These are phyloP conservation scores for Mastomys coucha DNA, from an alignment of 2,113 vertebrate species.

Conservation along the genomic window DNA sequence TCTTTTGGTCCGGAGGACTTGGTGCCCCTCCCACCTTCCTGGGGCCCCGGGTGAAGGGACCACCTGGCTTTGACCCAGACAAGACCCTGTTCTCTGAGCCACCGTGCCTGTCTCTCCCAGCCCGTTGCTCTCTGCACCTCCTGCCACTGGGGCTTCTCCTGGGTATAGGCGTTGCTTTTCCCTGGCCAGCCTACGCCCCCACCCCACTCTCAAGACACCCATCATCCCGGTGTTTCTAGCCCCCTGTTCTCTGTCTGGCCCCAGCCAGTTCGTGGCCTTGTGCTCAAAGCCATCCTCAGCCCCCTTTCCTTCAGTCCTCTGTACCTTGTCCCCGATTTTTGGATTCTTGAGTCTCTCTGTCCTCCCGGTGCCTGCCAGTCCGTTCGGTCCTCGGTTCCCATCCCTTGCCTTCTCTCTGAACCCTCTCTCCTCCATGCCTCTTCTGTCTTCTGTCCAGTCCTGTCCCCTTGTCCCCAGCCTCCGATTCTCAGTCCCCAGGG, in stretches of 20 bases:
- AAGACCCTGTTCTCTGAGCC: not conserved
- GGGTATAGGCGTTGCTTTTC: too few species aligned
- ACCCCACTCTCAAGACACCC: not conserved
- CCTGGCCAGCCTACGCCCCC: not conserved
- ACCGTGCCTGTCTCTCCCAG: not conserved
- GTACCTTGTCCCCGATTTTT: not conserved
- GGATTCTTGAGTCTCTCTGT: not conserved
- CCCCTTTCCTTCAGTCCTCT: not conserved
- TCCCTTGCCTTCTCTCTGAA: not conserved
- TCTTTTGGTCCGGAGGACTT: not conserved
- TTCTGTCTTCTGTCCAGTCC: not conserved
- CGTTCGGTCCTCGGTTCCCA: constrained; percentile 21
- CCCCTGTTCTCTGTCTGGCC: not conserved
- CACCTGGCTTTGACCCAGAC: not conserved
- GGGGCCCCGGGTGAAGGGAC: not conserved
- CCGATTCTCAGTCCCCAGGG: not conserved
- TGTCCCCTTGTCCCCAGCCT: not conserved
- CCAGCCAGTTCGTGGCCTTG: not conserved
- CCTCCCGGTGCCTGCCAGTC: not conserved
- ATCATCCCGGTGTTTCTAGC: not conserved
- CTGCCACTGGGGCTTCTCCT: not conserved
- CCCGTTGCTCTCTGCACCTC: not conserved
- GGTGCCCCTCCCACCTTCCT: not conserved
- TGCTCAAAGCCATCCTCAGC: not conserved
- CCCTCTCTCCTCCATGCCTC: not conserved